Percentiles rank a stretch among this genome's conserved stretches.
Evolutionary conservation across 2,797 vertebrate species (phyloP).

Genomic region (Halcyon smyrnensis): DNA sequence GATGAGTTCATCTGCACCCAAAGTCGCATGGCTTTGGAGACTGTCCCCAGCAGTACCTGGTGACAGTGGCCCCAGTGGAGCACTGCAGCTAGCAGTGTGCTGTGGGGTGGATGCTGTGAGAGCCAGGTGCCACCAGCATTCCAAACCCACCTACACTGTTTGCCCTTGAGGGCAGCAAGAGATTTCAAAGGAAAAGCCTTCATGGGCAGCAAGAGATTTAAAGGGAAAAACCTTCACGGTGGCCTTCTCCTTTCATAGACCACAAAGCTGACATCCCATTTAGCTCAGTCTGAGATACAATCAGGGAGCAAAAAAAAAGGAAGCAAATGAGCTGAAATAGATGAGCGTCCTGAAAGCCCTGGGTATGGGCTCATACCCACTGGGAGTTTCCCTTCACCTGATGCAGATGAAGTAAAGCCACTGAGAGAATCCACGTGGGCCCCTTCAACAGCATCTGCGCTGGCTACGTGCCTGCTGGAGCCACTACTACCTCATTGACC

Average conservation of each 20-base stretch:
- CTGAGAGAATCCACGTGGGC: accelerated
- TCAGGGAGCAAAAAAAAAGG: not conserved
- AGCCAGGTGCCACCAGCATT: not conserved
- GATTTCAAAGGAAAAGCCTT: not conserved
- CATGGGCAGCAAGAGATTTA: too few relatives aligned
- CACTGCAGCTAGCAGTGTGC: not conserved
- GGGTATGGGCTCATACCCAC: not conserved
- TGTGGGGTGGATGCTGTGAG: not conserved
- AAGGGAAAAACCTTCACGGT: too few relatives aligned
- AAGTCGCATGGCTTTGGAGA: not conserved
- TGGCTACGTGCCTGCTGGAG: accelerated
- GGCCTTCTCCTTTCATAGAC: not conserved
- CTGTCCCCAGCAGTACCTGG: not conserved
- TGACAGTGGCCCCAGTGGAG: accelerated
- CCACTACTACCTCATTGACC: not conserved
- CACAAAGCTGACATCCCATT: not conserved
- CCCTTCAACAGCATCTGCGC: not conserved
- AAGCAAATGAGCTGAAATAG: not conserved
- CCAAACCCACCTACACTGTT: not conserved
- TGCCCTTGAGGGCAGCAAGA: not conserved
- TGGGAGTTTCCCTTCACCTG: not conserved
- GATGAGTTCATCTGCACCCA: not conserved
- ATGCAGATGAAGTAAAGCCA: not conserved
- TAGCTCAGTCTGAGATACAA: not conserved
- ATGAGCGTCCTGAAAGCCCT: not conserved